phyloP scores from a whole-genome alignment of 1,140 invertebrate genomes.

The Drosophila albomicans region DNA sequence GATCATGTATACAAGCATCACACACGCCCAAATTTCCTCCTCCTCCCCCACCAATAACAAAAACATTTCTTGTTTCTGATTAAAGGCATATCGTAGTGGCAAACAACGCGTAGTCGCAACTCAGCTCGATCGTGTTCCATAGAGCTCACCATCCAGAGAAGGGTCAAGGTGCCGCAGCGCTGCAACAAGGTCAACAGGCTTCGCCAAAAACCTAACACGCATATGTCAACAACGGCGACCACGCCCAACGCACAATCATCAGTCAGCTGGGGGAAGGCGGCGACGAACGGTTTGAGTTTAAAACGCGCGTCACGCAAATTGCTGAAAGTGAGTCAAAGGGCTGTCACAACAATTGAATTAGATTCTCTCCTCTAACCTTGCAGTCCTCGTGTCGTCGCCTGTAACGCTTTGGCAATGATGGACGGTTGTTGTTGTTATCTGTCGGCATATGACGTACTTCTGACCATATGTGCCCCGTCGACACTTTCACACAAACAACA shows the following conservation, averaged over 20 bases:
- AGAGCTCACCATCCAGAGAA: slow-evolving; percentile 79
- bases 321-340: slow-evolving; percentile 66
- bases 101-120: slow-evolving; percentile 80
- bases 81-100: slow-evolving; percentile 80
- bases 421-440: slow-evolving; percentile 2
- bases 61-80: slow-evolving; percentile 59
- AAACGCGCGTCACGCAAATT: slow-evolving; percentile 80
- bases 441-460: slow-evolving; percentile 54
- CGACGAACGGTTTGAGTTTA: slow-evolving; percentile 80
- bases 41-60: neutral
- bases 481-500: slow-evolving; percentile 25
- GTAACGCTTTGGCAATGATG: slow-evolving; percentile 22
- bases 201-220: slow-evolving; percentile 85
- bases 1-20: slow-evolving; percentile 69
- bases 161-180: slow-evolving; percentile 25
- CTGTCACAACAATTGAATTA: slow-evolving; percentile 4
- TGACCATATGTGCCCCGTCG: slow-evolving; percentile 56
- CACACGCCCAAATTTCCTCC: slow-evolving; percentile 10
- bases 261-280: slow-evolving; percentile 34
- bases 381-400: slow-evolving; percentile 66
- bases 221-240: slow-evolving; percentile 87
- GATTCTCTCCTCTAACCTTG: slow-evolving; percentile 19
- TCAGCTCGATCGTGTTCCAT: slow-evolving; percentile 82
- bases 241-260: slow-evolving; percentile 74
- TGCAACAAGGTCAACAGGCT: slow-evolving; percentile 42